Base-by-base conservation (phyloP, 2,797 vertebrate species). In the Sebastes matsubarae region DNA sequence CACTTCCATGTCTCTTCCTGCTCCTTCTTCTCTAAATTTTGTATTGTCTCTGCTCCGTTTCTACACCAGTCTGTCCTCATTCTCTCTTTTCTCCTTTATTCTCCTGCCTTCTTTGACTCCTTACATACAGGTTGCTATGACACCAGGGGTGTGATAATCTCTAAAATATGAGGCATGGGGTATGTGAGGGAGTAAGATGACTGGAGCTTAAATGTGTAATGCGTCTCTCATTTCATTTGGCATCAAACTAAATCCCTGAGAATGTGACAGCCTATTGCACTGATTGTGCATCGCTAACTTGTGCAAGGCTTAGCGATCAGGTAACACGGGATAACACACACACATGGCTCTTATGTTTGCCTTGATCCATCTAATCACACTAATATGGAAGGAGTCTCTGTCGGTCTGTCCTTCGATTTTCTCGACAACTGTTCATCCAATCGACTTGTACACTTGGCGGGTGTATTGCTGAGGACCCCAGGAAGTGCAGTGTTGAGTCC, bases 81-180 rank as follows among this genome's bases (percentile, higher is more conserved):
- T 65, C 34, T 61, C 54, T 75, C 68, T 2, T 20, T 20, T 0
- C 2, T 71, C 67, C 72, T 55, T 82, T 84, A 65, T 85, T 81
- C 76, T 75, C 63, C 32, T 14, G 8, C 65, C 27, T 68, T 46
- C 68, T 77, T 29, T n/a, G 46, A 68, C 46, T 83, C 67, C 64
- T 75, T 52, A 55, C 72, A 69, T 65, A 73, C 20, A 60, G 22
- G 79, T 81, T 87, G 83, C 79, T 66, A 81, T 86, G 84, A 69
- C 71, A 73, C 66, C 78, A 25, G n/a, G 25, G 57, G 8, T 67
- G 52, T 60, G 64, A 63, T 16, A 74, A 52, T 82, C 60, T 24
- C 46, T 54, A 63, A 79, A 72, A 86, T 69, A 79, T 38, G 64
- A 80, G 42, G 57, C 65, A 32, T 68, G 68, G 68, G 32, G n/a